Evolutionary conservation across 30 jellyfish, hydroid and myxozoan genomes (phyloP).

Genomic region (Chironex yamaguchii): DNA sequence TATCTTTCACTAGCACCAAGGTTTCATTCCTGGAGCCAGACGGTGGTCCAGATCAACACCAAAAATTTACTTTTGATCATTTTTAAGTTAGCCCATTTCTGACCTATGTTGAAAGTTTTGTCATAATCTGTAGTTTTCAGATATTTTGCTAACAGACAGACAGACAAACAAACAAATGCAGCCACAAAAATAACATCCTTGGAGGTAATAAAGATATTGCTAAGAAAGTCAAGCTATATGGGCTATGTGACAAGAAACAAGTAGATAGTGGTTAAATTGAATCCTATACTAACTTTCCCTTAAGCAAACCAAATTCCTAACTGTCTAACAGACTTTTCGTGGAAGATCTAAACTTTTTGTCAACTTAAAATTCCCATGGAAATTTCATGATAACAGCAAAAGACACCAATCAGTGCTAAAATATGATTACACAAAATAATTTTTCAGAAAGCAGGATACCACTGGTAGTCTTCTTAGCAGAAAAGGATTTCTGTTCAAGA

Average conservation of each 20-base stretch:
- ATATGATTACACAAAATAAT: not conserved
- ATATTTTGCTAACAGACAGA: no score
- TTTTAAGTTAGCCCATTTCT: no score
- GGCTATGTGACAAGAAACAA: not conserved
- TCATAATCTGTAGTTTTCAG: no score
- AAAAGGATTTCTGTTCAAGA: not conserved
- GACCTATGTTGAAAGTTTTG: no score
- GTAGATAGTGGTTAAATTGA: not conserved
- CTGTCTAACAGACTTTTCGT: not conserved
- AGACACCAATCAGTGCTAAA: not conserved
- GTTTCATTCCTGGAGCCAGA: no score
- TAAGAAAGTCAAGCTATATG: not conserved
- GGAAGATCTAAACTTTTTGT: not conserved
- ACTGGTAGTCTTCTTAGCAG: not conserved
- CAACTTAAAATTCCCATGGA: not conserved
- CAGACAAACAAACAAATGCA: no score
- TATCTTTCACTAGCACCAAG: no score
- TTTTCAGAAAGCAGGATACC: slow-evolving; percentile 15
- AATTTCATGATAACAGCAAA: not conserved
- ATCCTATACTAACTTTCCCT: not conserved
- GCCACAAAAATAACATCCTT: no score
- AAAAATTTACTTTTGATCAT: no score
- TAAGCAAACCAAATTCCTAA: not conserved
- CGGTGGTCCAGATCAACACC: no score
- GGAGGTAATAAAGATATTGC: not conserved